Conservation (phyloP, 1,140 invertebrate genomes). For the Proctacanthus coquilletti region DNA sequence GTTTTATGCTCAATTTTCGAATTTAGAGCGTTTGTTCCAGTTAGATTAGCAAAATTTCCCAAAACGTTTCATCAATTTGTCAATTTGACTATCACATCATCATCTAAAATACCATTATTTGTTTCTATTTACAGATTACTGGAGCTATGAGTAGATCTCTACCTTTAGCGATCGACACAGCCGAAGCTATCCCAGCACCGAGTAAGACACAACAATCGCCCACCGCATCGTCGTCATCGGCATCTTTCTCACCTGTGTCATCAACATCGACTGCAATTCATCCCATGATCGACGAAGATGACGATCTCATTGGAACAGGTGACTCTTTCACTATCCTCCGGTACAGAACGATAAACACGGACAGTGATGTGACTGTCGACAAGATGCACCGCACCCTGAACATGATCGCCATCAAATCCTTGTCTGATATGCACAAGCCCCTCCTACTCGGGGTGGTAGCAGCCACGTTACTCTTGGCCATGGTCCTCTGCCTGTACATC, state of each 20-base stretch:
- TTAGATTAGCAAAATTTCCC: too few relatives aligned
- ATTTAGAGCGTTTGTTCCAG: too few relatives aligned
- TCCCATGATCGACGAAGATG: too few relatives aligned
- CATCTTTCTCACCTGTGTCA: conserved; percentile 1
- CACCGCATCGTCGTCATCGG: conserved; percentile 1
- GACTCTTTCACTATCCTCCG: too few relatives aligned
- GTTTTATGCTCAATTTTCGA: too few relatives aligned
- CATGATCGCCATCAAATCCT: conserved; percentile 8
- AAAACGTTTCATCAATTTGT: too few relatives aligned
- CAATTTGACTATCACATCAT: too few relatives aligned
- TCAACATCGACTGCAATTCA: neutral
- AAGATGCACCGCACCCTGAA: conserved; percentile 12
- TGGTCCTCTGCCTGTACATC: conserved; percentile 4
- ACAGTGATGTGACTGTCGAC: neutral
- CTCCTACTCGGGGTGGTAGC: conserved; percentile 7
- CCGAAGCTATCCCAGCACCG: conserved; percentile 7
- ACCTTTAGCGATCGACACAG: conserved; percentile 22
- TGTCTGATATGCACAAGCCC: conserved; percentile 9
- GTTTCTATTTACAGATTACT: conserved; percentile 14
- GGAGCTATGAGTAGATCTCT: conserved; percentile 23
- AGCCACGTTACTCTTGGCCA: conserved; percentile 5
- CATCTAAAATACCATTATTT: too few relatives aligned
- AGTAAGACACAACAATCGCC: too few relatives aligned
- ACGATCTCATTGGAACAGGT: conserved; percentile 6
- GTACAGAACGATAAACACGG: too few relatives aligned